These are phyloP conservation scores for Romanogobio albipinnatus DNA, from an alignment of 2,113 vertebrate genomes.

Conservation along the genomic window DNA sequence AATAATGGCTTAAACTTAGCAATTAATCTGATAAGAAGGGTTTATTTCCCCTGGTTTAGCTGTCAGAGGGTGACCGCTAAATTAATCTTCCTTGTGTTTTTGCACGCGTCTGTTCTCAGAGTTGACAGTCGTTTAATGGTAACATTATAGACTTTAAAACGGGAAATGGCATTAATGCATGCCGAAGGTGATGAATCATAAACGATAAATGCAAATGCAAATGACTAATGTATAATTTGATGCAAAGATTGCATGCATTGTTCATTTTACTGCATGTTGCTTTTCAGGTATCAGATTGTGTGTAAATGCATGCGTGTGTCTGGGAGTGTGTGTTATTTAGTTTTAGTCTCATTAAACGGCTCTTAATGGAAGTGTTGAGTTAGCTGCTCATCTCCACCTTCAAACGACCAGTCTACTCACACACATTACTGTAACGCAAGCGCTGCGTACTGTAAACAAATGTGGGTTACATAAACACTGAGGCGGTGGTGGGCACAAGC, in stretches of 20 bases:
- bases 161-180: neutral
- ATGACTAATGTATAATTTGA: neutral
- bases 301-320: too few species aligned
- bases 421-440: neutral
- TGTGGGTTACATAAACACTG: slow-evolving; percentile 34
- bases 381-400: neutral
- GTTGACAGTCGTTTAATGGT: neutral
- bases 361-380: neutral
- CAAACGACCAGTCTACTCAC: neutral
- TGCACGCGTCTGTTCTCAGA: slow-evolving; percentile 13
- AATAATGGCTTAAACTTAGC: slow-evolving; percentile 79
- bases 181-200: neutral
- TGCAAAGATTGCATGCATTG: neutral
- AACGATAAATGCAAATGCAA: neutral
- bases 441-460: neutral
- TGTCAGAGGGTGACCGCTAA: slow-evolving; percentile 74
- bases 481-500: neutral
- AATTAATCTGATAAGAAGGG: slow-evolving; percentile 82
- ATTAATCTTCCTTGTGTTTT: slow-evolving; percentile 78
- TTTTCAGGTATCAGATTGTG: neutral
- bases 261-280: neutral
- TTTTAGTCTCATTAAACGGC: too few species aligned
- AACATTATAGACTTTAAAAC: neutral
- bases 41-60: slow-evolving; percentile 77
- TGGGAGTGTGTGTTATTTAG: too few species aligned